phyloP scores from a whole-genome alignment of 2,888 invertebrate genomes.

The Amphipoea lucens region DNA sequence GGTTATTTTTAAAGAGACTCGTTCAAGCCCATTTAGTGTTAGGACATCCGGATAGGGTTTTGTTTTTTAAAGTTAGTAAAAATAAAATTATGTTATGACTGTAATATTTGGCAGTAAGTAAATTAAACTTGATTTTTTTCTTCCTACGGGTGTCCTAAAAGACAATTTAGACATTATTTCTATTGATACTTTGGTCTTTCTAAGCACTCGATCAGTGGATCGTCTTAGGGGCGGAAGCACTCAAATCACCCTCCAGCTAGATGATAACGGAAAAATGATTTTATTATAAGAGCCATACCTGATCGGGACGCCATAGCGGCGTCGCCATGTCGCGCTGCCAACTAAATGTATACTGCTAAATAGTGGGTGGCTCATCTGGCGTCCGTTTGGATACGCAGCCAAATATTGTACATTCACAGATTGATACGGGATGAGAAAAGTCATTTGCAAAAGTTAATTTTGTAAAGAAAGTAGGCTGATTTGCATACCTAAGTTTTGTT shows the following conservation, averaged over 20 bases:
- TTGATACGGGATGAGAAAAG: neutral
- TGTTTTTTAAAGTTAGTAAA: neutral
- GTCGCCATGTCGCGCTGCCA: too few species aligned
- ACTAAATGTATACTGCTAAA: too few species aligned
- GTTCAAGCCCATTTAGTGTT: conserved; percentile 5
- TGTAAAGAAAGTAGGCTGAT: neutral
- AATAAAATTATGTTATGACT: neutral
- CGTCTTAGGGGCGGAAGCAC: neutral
- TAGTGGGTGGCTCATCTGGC: too few species aligned
- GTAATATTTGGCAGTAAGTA: neutral
- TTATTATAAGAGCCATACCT: too few species aligned
- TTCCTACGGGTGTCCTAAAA: neutral
- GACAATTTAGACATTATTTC: neutral
- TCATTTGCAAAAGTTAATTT: neutral
- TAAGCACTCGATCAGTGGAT: neutral
- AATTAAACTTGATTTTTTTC: neutral
- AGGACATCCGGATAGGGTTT: conserved; percentile 1
- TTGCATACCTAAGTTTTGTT: neutral
- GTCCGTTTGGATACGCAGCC: too few species aligned
- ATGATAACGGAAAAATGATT: neutral
- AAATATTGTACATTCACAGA: neutral
- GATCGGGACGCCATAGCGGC: too few species aligned
- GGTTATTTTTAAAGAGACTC: conserved; percentile 31
- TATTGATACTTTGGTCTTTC: neutral
- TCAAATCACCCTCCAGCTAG: neutral